Evolutionary conservation across 2,113 vertebrate genomes (phyloP).

Genomic region (Elgaria multicarinata): DNA sequence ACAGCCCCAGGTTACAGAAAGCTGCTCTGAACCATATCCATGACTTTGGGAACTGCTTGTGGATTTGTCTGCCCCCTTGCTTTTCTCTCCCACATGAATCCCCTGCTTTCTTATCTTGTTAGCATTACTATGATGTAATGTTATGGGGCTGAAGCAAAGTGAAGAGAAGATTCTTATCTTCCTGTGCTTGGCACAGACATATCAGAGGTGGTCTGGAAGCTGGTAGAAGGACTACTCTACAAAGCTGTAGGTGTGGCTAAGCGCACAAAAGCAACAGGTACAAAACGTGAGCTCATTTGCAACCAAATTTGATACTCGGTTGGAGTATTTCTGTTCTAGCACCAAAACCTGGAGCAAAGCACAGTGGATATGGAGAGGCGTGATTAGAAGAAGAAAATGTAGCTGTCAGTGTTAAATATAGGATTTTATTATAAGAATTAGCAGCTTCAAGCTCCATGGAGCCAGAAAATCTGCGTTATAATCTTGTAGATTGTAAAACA

Average conservation of each 20-base stretch:
- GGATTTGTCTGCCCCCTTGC: background rate
- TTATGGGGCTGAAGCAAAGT: background rate
- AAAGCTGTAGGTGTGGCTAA: background rate
- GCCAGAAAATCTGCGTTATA: conserved; percentile 16
- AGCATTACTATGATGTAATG: background rate
- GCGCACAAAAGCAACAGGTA: background rate
- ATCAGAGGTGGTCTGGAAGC: fast-evolving
- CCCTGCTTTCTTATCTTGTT: background rate
- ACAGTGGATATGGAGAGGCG: background rate
- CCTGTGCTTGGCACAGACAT: background rate
- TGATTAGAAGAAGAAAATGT: background rate
- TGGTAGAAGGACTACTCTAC: background rate
- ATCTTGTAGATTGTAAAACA: background rate
- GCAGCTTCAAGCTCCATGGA: background rate
- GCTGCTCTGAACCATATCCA: too few species aligned
- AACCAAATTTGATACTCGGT: background rate
- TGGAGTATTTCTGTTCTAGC: background rate
- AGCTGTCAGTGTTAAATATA: background rate
- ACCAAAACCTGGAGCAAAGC: background rate
- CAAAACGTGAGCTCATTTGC: conserved; percentile 4
- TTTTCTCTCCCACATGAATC: background rate
- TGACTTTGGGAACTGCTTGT: background rate
- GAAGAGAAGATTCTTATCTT: background rate
- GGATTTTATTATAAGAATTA: background rate
- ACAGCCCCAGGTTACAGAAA: too few species aligned